Evolutionary conservation across 1,140 invertebrate species (phyloP), one percentile per base, ranked within the genome.

Genomic region (Drosophila willistoni): DNA sequence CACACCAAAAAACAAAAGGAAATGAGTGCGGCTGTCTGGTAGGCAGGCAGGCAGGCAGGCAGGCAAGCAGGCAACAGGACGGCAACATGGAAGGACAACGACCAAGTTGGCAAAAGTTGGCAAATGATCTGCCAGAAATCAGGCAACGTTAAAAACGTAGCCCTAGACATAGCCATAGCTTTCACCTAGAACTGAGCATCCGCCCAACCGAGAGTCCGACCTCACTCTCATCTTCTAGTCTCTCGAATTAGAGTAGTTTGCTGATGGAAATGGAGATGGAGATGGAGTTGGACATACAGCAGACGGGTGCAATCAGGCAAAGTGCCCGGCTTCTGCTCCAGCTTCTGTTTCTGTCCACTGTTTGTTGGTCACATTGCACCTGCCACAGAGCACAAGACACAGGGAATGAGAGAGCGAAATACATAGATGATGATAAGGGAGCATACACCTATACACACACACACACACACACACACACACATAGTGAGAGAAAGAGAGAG

Each of bases 71-170:
- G 9, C 44, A 44, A 22, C 17, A 61, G 17, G 19, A 44, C 33
- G 42, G 54, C 29, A 51, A 51, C 44, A 51, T 22, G 44, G 44
- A 42, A 29, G 60, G 60, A 64, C 47, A 63, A 34, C 39, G 59
- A 51, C 51, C 67, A 69, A 70, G 55, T 63, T 59, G 64, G 62
- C 42, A 63, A 75, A 86, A 86, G 83, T 86, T 87, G 83, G 79
- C 83, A 86, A 83, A 86, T 87, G 83, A 86, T 86, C 84, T 86
- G 83, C 79, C 83, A 79, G 79, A 86, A 86, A 86, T 86, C 83
- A 83, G 83, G 22, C 73, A 69, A 68, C 76, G 78, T 74, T 85
- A 71, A 85, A 85, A 73, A 81, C 71, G 66, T 42, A 63, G 59
- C 22, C 44, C 68, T 71, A 51, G 44, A 14, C 44, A 22, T 51